These are phyloP conservation scores for Ormyrus pomaceus DNA, from an alignment of 2,888 invertebrate genomes.

Conservation along the genomic window DNA sequence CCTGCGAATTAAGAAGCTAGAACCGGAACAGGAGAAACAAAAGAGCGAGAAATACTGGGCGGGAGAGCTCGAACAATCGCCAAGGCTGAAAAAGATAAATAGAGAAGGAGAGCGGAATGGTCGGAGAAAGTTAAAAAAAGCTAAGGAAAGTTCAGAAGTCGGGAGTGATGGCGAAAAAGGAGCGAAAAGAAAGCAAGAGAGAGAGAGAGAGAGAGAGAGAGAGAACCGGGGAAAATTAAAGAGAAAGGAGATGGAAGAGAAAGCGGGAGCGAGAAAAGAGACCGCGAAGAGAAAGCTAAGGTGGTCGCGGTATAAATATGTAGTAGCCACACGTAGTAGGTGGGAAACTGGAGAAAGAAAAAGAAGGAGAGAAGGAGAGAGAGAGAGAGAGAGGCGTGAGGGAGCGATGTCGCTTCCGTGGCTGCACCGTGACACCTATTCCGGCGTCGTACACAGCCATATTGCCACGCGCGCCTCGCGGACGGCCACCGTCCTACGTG, in stretches of 20 bases:
- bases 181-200: neutral
- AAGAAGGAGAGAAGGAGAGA: neutral
- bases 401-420: conserved; percentile 46
- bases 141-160: neutral
- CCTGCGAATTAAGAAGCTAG: conserved; percentile 34
- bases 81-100: conserved; percentile 47
- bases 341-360: conserved; percentile 9
- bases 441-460: conserved; percentile 43
- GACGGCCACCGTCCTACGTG: conserved; percentile 49
- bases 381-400: conserved; percentile 30
- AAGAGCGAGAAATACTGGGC: conserved; percentile 44
- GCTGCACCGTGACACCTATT: conserved; percentile 45
- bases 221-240: conserved; percentile 5
- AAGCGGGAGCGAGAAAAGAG: neutral
- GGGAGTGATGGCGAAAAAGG: neutral
- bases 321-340: conserved; percentile 44
- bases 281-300: conserved; percentile 34
- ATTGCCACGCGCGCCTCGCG: conserved; percentile 27
- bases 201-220: neutral
- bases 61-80: conserved; percentile 14
- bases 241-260: conserved; percentile 11
- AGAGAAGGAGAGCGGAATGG: conserved; percentile 39
- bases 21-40: conserved; percentile 28
- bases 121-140: conserved; percentile 13
- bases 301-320: conserved; percentile 54